phyloP scores from a whole-genome alignment of 2,888 invertebrate genomes.

The Ormyrus labotus region DNA sequence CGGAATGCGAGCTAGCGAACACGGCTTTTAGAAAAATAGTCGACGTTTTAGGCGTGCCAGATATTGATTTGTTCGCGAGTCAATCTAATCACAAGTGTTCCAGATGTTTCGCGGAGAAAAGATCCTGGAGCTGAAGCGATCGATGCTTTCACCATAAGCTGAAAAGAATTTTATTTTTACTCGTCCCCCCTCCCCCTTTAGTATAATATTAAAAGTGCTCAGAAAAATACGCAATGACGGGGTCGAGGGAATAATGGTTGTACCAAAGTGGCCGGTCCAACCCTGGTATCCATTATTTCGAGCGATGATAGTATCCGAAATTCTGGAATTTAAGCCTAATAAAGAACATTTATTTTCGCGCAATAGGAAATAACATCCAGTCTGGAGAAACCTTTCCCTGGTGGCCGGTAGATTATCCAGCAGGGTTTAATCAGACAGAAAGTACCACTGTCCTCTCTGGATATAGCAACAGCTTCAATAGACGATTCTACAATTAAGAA shows the following conservation, averaged over 20 bases:
- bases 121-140: too few relatives aligned
- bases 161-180: neutral
- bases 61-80: too few relatives aligned
- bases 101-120: too few relatives aligned
- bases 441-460: neutral
- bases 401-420: conserved; percentile 5
- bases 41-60: too few relatives aligned
- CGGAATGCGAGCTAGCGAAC: too few relatives aligned
- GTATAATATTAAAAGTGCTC: neutral
- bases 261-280: neutral
- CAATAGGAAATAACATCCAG: neutral
- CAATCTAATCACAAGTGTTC: too few relatives aligned
- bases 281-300: neutral
- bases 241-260: neutral
- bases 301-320: neutral
- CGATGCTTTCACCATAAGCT: neutral
- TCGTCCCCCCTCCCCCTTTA: neutral
- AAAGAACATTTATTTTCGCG: neutral
- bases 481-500: conserved; percentile 5
- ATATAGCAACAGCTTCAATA: neutral
- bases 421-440: neutral
- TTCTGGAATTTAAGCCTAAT: conserved; percentile 2
- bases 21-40: too few relatives aligned
- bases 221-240: neutral
- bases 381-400: neutral